Percentiles rank a stretch among this genome's conserved stretches.
phyloP scores from a whole-genome alignment of 92 coral and sea anemone species.

The Heteractis magnifica region DNA sequence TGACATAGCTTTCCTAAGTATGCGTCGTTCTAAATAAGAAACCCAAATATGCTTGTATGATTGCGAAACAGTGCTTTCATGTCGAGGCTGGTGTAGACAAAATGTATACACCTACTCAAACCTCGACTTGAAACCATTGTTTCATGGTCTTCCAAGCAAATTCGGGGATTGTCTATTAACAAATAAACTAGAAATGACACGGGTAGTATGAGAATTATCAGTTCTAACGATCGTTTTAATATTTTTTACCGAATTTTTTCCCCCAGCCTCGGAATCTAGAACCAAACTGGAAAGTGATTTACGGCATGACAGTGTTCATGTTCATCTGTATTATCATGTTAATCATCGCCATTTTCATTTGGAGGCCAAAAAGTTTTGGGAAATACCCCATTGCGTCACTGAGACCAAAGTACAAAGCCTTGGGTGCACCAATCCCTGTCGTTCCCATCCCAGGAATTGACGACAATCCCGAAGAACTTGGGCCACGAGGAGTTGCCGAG shows the following conservation, averaged over 20 bases:
- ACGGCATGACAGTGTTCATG: conserved; percentile 96
- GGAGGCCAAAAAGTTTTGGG: conserved; percentile 96
- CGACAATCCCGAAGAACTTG: conserved; percentile 83
- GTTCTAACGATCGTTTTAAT: neutral
- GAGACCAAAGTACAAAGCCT: conserved; percentile 94
- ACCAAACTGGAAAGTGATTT: conserved; percentile 91
- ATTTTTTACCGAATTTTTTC: neutral
- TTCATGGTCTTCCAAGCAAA: no score
- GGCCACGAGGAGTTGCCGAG: conserved; percentile 92
- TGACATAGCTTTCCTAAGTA: no score
- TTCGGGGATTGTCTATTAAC: no score
- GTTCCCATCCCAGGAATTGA: conserved; percentile 94
- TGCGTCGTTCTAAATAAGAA: no score
- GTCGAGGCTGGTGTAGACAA: no score
- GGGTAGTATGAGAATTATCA: no score
- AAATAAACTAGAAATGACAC: no score
- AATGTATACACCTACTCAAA: no score
- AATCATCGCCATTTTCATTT: conserved; percentile 91
- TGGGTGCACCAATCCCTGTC: conserved; percentile 99
- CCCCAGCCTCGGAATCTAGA: conserved; percentile 87
- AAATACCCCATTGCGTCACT: conserved; percentile 81
- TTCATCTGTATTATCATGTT: conserved; percentile 85
- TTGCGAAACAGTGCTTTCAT: no score
- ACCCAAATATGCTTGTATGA: no score
- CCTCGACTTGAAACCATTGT: no score